These are phyloP conservation scores for Drosophila sp. DNA, from an alignment of 1,140 invertebrate species.

Conservation along the genomic window DNA sequence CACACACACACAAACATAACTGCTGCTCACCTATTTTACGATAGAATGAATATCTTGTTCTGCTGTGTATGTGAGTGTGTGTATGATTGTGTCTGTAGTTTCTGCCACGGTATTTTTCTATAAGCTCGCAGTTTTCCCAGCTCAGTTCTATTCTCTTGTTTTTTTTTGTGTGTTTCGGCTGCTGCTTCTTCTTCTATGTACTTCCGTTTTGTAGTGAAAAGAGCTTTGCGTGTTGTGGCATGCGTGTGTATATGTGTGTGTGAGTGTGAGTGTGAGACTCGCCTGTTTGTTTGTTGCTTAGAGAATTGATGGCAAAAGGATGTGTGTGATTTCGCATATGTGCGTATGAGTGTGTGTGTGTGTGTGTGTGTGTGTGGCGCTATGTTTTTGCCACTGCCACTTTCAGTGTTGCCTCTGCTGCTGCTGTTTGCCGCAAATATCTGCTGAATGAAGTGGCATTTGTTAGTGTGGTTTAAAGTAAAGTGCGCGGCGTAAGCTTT, in stretches of 20 bases:
- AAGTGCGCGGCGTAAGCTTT: slow-evolving; percentile 76
- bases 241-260: slow-evolving; percentile 48
- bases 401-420: slow-evolving; percentile 20
- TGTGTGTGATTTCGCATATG: slow-evolving; percentile 77
- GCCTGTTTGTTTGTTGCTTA: slow-evolving; percentile 80
- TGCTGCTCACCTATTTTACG: slow-evolving; percentile 79
- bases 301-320: slow-evolving; percentile 82
- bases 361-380: slow-evolving; percentile 28
- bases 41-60: slow-evolving; percentile 81
- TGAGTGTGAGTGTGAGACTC: slow-evolving; percentile 44
- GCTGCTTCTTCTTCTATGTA: slow-evolving; percentile 72
- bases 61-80: slow-evolving; percentile 36
- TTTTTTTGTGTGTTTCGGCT: slow-evolving; percentile 57
- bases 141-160: slow-evolving; percentile 31
- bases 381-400: slow-evolving; percentile 46
- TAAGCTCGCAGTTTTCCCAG: slow-evolving; percentile 65
- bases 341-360: slow-evolving; percentile 40
- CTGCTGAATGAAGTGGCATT: slow-evolving; percentile 80
- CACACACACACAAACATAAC: slow-evolving; percentile 24
- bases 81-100: slow-evolving; percentile 62
- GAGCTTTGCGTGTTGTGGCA: slow-evolving; percentile 80
- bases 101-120: slow-evolving; percentile 79
- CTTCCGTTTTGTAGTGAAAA: slow-evolving; percentile 82
- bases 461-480: slow-evolving; percentile 76
- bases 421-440: slow-evolving; percentile 71